phyloP scores from a whole-genome alignment of 2,797 vertebrate genomes.

The Sebastes melanostomus region DNA sequence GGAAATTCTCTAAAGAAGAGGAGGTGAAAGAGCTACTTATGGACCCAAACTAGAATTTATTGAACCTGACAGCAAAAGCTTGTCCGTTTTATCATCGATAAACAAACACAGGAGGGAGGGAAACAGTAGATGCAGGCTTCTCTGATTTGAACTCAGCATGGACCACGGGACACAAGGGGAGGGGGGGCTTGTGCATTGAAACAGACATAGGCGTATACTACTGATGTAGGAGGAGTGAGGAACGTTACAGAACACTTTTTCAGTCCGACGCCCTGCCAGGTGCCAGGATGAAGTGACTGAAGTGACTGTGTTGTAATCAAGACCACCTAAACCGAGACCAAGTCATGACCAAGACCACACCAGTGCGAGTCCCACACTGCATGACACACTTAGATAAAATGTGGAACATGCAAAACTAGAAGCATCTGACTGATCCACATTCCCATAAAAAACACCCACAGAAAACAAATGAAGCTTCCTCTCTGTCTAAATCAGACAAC shows the following conservation, averaged over 20 bases:
- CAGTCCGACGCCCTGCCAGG: background rate
- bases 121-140: constrained; percentile 1
- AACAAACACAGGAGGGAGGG: constrained; percentile 31
- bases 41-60: constrained; percentile 38
- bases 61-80: constrained; percentile 38
- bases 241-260: background rate
- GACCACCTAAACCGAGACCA: too few species aligned
- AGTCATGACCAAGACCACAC: too few species aligned
- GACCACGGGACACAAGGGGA: background rate
- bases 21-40: constrained; percentile 44
- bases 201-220: too few species aligned
- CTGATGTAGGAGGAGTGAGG: background rate
- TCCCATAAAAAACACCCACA: too few species aligned
- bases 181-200: background rate
- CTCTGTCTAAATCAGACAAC: too few species aligned
- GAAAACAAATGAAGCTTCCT: too few species aligned
- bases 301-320: too few species aligned
- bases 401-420: too few species aligned
- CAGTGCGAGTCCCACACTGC: too few species aligned
- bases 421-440: too few species aligned
- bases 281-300: background rate
- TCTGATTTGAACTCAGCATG: background rate
- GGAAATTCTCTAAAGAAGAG: constrained; percentile 29
- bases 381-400: too few species aligned
- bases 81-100: constrained; percentile 42